Conservation (phyloP, 2,888 invertebrate species). For the Lasioglossum leucozonium region DNA sequence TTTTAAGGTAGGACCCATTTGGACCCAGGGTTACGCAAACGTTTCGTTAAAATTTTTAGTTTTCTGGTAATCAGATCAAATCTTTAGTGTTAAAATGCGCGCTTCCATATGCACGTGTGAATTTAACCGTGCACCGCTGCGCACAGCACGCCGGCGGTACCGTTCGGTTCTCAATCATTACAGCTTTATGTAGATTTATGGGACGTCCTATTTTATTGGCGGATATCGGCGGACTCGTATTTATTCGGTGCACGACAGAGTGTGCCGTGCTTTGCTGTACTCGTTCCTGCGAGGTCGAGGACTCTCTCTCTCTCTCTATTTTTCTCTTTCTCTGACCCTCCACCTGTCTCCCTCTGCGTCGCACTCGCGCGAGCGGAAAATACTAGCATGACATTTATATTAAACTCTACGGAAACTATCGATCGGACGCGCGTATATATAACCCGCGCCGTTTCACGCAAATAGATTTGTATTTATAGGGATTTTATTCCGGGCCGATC, state of each 20-base stretch:
- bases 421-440: constrained; percentile 33
- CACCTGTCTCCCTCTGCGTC: constrained; percentile 19
- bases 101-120: no score
- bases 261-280: constrained; percentile 22
- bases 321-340: neutral
- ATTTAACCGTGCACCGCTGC: neutral
- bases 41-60: rapidly evolving
- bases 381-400: constrained; percentile 65
- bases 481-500: constrained; percentile 20
- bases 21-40: no score
- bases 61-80: no score
- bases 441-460: constrained; percentile 12
- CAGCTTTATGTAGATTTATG: constrained; percentile 47
- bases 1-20: no score
- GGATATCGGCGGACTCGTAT: constrained; percentile 48
- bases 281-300: constrained; percentile 48
- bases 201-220: constrained; percentile 46
- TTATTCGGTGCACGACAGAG: constrained; percentile 46
- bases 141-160: constrained; percentile 12
- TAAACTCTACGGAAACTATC: constrained; percentile 57
- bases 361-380: constrained; percentile 53
- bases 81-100: no score
- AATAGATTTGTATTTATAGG: constrained; percentile 45
- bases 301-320: neutral
- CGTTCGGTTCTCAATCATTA: constrained; percentile 44